Evolutionary conservation across 2,797 vertebrate species (phyloP).

Genomic region (Nasua narica): DNA sequence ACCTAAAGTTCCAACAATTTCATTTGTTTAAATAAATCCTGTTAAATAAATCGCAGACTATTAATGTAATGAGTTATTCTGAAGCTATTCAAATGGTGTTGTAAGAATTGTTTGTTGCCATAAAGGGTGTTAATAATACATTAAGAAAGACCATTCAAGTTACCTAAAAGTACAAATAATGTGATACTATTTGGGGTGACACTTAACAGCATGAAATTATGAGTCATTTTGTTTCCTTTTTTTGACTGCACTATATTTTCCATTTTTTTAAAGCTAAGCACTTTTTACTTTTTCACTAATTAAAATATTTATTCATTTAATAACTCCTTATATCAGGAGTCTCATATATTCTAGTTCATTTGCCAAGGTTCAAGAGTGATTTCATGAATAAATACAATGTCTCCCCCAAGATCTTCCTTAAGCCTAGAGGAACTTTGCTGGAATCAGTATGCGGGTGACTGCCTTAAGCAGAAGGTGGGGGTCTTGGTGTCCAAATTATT

Average conservation of each 20-base stretch:
- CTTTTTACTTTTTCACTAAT: neutral
- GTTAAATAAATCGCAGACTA: neutral
- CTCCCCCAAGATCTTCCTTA: neutral
- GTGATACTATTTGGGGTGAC: neutral
- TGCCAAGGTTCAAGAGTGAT: neutral
- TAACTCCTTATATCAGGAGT: neutral
- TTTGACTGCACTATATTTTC: neutral
- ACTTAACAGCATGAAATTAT: neutral
- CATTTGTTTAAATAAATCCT: neutral
- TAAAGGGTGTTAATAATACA: neutral
- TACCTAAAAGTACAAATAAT: neutral
- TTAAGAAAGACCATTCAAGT: neutral
- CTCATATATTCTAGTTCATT: neutral
- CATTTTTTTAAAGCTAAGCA: neutral
- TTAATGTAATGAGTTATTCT: neutral
- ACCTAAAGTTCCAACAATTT: neutral
- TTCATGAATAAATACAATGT: neutral
- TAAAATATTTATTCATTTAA: slow-evolving; percentile 28
- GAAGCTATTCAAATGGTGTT: neutral
- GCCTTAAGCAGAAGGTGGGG: neutral
- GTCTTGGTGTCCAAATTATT: neutral
- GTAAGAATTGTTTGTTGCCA: neutral
- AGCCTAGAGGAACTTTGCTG: neutral
- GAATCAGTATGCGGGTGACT: neutral
- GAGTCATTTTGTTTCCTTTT: neutral